Conservation (phyloP, 2,888 invertebrate species). For the Eupithecia centaureata region DNA sequence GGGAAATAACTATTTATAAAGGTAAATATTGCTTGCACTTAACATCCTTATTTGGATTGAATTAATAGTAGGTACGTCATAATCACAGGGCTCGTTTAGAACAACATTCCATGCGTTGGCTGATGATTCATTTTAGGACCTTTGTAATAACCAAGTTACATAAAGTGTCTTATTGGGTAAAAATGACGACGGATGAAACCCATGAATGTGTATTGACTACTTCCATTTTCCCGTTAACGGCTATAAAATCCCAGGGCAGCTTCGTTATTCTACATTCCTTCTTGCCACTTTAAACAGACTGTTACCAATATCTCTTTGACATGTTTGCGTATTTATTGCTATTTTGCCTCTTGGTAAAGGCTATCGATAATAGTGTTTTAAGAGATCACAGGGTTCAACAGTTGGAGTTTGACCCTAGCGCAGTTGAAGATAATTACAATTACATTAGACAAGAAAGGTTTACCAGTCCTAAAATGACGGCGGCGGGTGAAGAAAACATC, state of each 20-base stretch:
- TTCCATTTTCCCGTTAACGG: neutral
- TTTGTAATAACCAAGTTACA: neutral
- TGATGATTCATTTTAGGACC: constrained; percentile 2
- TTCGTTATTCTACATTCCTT: neutral
- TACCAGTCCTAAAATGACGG: neutral
- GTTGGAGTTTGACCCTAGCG: neutral
- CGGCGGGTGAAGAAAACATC: neutral
- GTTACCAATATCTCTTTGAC: too few relatives aligned
- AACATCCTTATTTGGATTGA: neutral
- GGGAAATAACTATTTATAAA: too few relatives aligned
- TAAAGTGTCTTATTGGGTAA: neutral
- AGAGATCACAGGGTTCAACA: neutral
- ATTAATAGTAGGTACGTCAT: constrained; percentile 3
- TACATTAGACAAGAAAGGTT: neutral
- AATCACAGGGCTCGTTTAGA: too few relatives aligned
- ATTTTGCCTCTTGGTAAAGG: constrained; percentile 18
- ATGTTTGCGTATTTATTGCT: constrained; percentile 20
- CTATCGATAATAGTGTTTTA: constrained; percentile 16
- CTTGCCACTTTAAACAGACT: neutral
- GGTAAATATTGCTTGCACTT: neutral
- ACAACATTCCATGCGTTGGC: neutral
- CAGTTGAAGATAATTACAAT: constrained; percentile 3
- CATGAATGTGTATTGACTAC: neutral
- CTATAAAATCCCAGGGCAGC: neutral
- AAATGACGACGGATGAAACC: neutral